Evolutionary conservation across 2,797 vertebrate species (phyloP).

Genomic region (Crenichthys baileyi): DNA sequence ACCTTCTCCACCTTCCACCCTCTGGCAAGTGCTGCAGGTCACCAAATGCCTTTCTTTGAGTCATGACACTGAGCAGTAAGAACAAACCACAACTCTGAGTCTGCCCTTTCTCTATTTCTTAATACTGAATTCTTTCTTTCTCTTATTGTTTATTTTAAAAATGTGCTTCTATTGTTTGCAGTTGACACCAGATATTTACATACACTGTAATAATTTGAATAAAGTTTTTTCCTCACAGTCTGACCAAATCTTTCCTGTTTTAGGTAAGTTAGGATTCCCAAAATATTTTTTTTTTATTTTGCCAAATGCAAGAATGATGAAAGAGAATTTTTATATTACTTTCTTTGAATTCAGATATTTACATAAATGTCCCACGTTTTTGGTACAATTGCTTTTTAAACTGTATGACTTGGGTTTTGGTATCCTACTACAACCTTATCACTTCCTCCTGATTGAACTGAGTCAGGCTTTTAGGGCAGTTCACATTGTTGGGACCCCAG

Average conservation of each 20-base stretch:
- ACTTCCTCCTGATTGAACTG: not conserved
- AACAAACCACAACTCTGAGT: not conserved
- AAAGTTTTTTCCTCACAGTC: too few relatives aligned
- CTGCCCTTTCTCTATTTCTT: not conserved
- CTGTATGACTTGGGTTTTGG: not conserved
- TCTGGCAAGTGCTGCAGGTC: not conserved
- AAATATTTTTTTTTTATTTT: too few relatives aligned
- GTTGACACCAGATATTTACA: not conserved
- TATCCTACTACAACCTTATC: not conserved
- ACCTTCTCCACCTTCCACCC: conserved; percentile 1
- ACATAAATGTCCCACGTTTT: not conserved
- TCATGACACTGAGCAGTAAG: not conserved
- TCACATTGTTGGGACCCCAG: too few relatives aligned
- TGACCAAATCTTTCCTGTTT: not conserved
- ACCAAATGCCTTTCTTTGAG: not conserved
- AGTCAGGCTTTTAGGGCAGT: too few relatives aligned
- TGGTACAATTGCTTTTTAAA: not conserved
- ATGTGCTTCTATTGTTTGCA: not conserved
- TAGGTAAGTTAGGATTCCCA: not conserved
- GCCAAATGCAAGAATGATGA: not conserved
- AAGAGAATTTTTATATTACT: not conserved
- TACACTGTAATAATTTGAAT: not conserved
- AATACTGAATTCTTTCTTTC: not conserved
- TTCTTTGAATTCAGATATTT: too few relatives aligned
- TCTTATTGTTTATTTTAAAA: not conserved